Conservation (phyloP, 30 jellyfish, hydroid and myxozoan genomes). For the Pelagia noctiluca region DNA sequence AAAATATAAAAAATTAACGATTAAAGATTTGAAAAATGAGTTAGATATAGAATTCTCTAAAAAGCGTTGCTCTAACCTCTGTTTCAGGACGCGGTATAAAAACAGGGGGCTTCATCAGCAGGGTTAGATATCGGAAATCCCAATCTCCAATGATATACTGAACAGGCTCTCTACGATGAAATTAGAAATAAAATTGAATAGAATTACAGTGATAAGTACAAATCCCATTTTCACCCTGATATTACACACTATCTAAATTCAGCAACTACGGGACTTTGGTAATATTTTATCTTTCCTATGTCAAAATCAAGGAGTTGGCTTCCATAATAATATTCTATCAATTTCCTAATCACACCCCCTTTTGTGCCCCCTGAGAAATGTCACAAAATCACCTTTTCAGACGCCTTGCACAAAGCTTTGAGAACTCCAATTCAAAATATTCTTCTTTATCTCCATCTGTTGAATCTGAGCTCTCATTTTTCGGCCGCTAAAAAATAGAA, state of each 20-base stretch:
- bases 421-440: conserved; percentile 18
- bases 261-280: too few species aligned
- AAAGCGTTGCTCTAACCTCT: conserved; percentile 69
- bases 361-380: too few species aligned
- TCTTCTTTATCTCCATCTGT: neutral
- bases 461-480: too few species aligned
- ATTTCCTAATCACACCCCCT: too few species aligned
- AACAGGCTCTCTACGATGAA: conserved; percentile 78
- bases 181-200: neutral
- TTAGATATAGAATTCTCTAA: neutral
- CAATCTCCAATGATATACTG: conserved; percentile 90
- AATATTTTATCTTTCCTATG: too few species aligned
- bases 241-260: too few species aligned
- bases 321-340: too few species aligned
- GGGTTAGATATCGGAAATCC: conserved; percentile 82
- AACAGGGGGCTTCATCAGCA: conserved; percentile 77
- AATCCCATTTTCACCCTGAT: too few species aligned
- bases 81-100: conserved; percentile 97
- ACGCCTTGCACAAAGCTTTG: conserved; percentile 38
- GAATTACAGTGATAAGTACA: too few species aligned
- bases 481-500: too few species aligned
- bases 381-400: conserved; percentile 31
- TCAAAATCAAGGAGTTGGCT: too few species aligned
- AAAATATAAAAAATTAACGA: neutral
- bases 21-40: neutral